phyloP scores from a whole-genome alignment of 92 coral and sea anemone species.

The Zoanthus sansibaricus region DNA sequence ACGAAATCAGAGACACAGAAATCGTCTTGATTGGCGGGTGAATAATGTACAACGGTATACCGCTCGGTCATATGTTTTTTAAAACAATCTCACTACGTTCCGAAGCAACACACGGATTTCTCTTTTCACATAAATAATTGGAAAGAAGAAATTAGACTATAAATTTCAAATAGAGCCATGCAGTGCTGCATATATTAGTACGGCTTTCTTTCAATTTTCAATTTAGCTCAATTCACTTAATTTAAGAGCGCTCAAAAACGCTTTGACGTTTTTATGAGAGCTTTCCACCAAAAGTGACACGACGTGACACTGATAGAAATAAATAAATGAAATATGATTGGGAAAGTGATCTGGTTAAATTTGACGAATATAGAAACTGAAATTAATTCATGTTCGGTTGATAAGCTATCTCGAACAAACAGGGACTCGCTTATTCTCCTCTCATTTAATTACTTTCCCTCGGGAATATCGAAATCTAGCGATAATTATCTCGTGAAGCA shows the following conservation, averaged over 20 bases:
- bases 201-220: neutral
- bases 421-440: conserved; percentile 3
- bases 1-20: neutral
- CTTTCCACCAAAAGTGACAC: neutral
- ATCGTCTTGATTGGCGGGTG: conserved; percentile 2
- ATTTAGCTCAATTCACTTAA: neutral
- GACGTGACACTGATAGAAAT: neutral
- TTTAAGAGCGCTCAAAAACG: conserved; percentile 1
- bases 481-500: conserved; percentile 75
- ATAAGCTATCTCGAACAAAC: conserved; percentile 51
- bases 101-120: neutral
- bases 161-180: neutral
- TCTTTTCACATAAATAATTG: conserved; percentile 3
- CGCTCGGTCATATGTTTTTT: neutral
- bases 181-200: conserved; percentile 1
- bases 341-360: conserved; percentile 19
- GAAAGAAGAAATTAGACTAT: neutral
- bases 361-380: conserved; percentile 32
- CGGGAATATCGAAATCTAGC: conserved; percentile 54
- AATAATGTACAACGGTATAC: neutral
- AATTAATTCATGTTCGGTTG: conserved; percentile 40
- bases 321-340: conserved; percentile 12
- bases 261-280: conserved; percentile 39
- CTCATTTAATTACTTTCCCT: conserved; percentile 20
- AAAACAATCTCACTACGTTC: neutral